Evolutionary conservation across 2,888 invertebrate species (phyloP).

Genomic region (Pharmacophagus antenor): DNA sequence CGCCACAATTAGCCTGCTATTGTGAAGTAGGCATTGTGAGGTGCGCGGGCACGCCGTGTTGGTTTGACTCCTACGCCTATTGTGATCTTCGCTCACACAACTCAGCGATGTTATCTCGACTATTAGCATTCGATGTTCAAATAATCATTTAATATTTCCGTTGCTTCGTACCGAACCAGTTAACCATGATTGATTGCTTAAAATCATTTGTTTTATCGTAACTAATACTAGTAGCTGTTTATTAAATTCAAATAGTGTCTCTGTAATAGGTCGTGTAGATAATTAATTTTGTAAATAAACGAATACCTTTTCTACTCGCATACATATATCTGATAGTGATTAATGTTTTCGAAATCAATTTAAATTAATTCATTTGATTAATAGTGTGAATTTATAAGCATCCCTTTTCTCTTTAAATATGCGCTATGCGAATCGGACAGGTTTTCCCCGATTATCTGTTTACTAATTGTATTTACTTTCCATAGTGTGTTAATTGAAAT

Average conservation of each 20-base stretch:
- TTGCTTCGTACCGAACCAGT: constrained; percentile 45
- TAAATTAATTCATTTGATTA: constrained; percentile 6
- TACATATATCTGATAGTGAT: constrained; percentile 12
- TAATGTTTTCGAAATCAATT: constrained; percentile 18
- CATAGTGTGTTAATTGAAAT: too few species aligned
- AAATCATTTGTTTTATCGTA: constrained; percentile 52
- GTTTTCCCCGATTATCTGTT: background rate
- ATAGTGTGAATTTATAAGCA: background rate
- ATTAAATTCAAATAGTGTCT: constrained; percentile 34
- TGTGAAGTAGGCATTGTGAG: constrained; percentile 47
- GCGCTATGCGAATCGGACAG: too few species aligned
- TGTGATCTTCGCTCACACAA: constrained; percentile 65
- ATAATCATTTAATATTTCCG: constrained; percentile 60
- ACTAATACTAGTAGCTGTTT: constrained; percentile 45
- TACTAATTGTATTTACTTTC: background rate
- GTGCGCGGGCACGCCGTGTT: constrained; percentile 62
- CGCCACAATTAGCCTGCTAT: constrained; percentile 76
- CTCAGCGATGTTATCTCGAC: constrained; percentile 68
- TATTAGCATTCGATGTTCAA: constrained; percentile 63
- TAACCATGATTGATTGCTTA: constrained; percentile 63
- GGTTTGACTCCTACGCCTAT: constrained; percentile 75
- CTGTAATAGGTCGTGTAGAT: constrained; percentile 19
- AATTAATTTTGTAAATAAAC: constrained; percentile 22
- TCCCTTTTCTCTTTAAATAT: too few species aligned
- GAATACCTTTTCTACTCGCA: constrained; percentile 15